phyloP scores from a whole-genome alignment of 1,140 invertebrate species.

The Drosophila mojavensis region DNA sequence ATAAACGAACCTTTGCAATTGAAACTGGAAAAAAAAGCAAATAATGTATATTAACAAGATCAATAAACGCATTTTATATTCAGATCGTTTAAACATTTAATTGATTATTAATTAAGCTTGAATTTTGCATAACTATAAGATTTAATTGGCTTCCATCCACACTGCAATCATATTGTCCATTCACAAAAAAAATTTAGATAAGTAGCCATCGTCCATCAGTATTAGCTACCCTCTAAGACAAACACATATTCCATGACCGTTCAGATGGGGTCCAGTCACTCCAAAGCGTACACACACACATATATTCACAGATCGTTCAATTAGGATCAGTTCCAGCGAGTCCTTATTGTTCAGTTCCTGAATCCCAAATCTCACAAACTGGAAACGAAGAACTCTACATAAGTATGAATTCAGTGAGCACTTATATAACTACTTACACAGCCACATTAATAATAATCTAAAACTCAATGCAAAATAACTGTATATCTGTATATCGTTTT shows the following conservation, averaged over 20 bases:
- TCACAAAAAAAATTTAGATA: constrained; percentile 3
- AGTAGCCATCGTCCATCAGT: background rate
- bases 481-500: constrained; percentile 11
- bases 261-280: no score
- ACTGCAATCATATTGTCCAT: background rate
- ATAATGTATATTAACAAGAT: constrained; percentile 16
- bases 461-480: constrained; percentile 14
- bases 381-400: constrained; percentile 8
- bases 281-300: background rate
- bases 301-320: constrained; percentile 30
- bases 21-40: background rate
- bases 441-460: constrained; percentile 8
- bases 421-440: constrained; percentile 20
- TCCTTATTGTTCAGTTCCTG: background rate
- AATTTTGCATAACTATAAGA: constrained; percentile 27
- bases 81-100: constrained; percentile 38
- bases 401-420: background rate
- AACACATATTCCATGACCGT: no score
- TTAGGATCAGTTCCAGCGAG: constrained; percentile 43
- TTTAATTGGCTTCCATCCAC: constrained; percentile 20
- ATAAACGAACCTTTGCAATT: background rate
- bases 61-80: constrained; percentile 32
- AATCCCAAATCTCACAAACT: constrained; percentile 42
- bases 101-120: constrained; percentile 38
- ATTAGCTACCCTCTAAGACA: background rate